Conservation (phyloP, 2,113 vertebrate genomes). For the Acrocephalus kingi region DNA sequence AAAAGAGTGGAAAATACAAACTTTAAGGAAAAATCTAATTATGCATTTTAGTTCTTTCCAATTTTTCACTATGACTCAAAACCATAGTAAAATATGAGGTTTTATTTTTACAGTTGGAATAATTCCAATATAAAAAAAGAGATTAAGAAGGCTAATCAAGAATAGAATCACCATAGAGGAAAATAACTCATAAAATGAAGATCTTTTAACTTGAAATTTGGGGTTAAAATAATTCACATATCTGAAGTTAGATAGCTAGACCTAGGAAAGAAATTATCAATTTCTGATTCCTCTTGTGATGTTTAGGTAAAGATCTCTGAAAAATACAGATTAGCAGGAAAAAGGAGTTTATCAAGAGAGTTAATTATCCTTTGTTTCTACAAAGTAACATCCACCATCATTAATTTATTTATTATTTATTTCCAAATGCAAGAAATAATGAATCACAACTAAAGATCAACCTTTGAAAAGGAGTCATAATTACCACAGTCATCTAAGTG, state of each 20-base stretch:
- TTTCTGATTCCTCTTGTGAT: neutral
- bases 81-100: neutral
- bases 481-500: neutral
- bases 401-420: neutral
- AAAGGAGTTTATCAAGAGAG: neutral
- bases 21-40: neutral
- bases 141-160: neutral
- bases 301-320: neutral
- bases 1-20: neutral
- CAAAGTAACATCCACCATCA: neutral
- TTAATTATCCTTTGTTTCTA: neutral
- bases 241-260: neutral
- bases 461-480: neutral
- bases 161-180: accelerated
- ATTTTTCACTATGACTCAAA: neutral
- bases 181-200: neutral
- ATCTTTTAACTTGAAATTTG: neutral
- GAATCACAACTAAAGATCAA: neutral
- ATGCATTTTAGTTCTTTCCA: neutral
- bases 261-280: neutral
- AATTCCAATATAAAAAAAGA: neutral
- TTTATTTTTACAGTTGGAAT: neutral
- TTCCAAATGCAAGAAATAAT: neutral
- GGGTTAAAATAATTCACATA: neutral
- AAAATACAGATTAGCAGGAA: neutral